Conservation (phyloP, 1,140 invertebrate species). For the Oncopeltus fasciatus region DNA sequence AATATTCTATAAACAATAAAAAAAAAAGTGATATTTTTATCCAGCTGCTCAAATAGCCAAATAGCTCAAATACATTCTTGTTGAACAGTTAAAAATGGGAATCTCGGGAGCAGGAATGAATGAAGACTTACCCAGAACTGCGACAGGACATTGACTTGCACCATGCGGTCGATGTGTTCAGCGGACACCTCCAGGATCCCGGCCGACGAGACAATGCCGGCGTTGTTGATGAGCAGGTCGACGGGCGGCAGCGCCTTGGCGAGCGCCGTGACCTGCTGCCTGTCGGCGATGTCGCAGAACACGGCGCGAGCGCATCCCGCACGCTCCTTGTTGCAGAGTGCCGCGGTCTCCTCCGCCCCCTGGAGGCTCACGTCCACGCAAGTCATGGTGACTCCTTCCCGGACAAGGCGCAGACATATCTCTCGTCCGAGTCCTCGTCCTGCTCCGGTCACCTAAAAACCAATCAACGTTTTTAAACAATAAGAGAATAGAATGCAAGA, state of each 20-base stretch:
- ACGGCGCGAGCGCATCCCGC: constrained; percentile 21
- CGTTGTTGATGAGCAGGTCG: constrained; percentile 27
- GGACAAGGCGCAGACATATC: constrained; percentile 44
- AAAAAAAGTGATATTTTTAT: too few relatives aligned
- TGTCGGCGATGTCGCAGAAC: constrained; percentile 30
- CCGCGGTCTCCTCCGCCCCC: constrained; percentile 36
- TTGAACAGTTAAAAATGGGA: too few relatives aligned
- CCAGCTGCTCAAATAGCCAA: too few relatives aligned
- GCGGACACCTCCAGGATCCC: constrained; percentile 18
- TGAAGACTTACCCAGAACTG: constrained; percentile 26
- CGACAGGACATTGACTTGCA: constrained; percentile 25
- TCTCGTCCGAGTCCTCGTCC: constrained; percentile 53
- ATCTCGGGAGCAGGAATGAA: too few relatives aligned
- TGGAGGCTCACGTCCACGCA: constrained; percentile 47
- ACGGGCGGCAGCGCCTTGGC: constrained; percentile 20
- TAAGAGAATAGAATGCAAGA: too few relatives aligned
- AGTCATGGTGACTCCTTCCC: constrained; percentile 41
- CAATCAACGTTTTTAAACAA: too few relatives aligned
- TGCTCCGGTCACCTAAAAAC: constrained; percentile 48
- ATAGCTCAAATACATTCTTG: too few relatives aligned
- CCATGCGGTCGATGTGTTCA: constrained; percentile 20
- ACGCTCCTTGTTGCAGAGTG: constrained; percentile 26
- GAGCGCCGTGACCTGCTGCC: constrained; percentile 21
- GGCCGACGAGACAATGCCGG: constrained; percentile 24
- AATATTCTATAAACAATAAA: too few relatives aligned